A percentile compares a stretch with the other conserved stretches of the same genome.
These are phyloP conservation scores for Ophiothrix spiculata DNA, from an alignment of 35 echinoderm and acorn worm species.

Conservation along the genomic window DNA sequence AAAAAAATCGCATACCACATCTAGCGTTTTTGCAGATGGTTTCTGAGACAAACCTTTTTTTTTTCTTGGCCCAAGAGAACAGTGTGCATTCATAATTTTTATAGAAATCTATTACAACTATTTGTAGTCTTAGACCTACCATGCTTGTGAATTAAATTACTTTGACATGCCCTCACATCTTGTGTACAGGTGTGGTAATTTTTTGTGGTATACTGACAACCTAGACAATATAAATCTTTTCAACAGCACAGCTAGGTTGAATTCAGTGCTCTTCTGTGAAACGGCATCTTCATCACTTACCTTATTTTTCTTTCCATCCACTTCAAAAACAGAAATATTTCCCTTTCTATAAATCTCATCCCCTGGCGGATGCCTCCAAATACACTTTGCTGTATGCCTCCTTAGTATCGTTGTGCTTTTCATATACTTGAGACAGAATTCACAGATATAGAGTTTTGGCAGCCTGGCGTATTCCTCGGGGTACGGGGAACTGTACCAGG, in stretches of 20 bases:
- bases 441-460: conserved; percentile 89
- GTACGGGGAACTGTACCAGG: conserved; percentile 94
- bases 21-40: no score
- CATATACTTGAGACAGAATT: conserved; percentile 98
- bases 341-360: conserved; percentile 93
- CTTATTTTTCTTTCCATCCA: conserved; percentile 99
- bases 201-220: background rate
- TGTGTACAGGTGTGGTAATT: background rate
- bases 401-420: conserved; percentile 88
- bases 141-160: no score
- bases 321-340: conserved; percentile 95
- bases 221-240: background rate
- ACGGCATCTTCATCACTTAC: no score
- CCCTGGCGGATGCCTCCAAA: conserved; percentile 93
- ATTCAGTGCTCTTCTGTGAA: background rate
- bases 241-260: background rate
- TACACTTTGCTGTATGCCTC: conserved; percentile 86
- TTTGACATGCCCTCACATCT: no score
- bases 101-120: no score
- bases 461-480: conserved; percentile 92
- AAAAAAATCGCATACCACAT: no score
- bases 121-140: no score
- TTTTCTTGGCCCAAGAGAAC: no score
- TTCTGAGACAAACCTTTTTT: no score
- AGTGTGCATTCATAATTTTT: no score